A percentile compares a stretch with the other conserved stretches of the same genome.
phyloP scores from a whole-genome alignment of 2,113 vertebrate genomes.

The Centropus bengalensis region DNA sequence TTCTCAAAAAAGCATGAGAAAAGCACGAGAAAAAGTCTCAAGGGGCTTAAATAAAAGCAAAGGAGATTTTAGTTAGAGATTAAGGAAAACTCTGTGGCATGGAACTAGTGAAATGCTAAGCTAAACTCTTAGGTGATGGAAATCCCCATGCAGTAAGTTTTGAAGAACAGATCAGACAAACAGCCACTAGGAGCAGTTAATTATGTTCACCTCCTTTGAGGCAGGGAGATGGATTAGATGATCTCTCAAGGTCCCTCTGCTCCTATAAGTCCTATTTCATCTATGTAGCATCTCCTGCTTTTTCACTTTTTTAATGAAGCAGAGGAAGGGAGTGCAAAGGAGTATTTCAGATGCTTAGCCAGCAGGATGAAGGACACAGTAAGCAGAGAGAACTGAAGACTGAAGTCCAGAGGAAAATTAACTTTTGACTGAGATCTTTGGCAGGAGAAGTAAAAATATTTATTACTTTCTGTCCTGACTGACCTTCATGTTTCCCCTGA shows the following conservation, averaged over 20 bases:
- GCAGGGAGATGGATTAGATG: conserved; percentile 53
- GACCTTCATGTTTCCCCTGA: neutral
- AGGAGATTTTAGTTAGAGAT: conserved; percentile 30
- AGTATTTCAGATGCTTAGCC: conserved; percentile 40
- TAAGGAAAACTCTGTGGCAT: neutral
- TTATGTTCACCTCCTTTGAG: conserved; percentile 51
- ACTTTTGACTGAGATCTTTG: neutral
- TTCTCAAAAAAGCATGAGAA: conserved; percentile 5
- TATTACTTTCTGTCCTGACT: neutral
- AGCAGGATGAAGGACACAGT: conserved; percentile 39
- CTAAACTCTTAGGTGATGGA: conserved; percentile 35
- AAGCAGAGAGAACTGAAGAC: neutral
- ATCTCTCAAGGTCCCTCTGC: conserved; percentile 40
- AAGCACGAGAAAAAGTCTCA: conserved; percentile 1
- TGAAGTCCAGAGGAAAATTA: conserved; percentile 34
- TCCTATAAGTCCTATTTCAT: conserved; percentile 4
- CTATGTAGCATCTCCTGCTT: neutral
- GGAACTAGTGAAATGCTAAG: neutral
- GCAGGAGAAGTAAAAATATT: neutral
- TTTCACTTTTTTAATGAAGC: conserved; percentile 48
- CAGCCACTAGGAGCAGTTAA: conserved; percentile 53
- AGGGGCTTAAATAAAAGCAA: conserved; percentile 27
- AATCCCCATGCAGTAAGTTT: conserved; percentile 34
- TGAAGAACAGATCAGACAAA: conserved; percentile 37
- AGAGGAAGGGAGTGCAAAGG: neutral